These are phyloP conservation scores for Hypsibius dujardini DNA, from an alignment of 1,140 invertebrate species.

Conservation along the genomic window DNA sequence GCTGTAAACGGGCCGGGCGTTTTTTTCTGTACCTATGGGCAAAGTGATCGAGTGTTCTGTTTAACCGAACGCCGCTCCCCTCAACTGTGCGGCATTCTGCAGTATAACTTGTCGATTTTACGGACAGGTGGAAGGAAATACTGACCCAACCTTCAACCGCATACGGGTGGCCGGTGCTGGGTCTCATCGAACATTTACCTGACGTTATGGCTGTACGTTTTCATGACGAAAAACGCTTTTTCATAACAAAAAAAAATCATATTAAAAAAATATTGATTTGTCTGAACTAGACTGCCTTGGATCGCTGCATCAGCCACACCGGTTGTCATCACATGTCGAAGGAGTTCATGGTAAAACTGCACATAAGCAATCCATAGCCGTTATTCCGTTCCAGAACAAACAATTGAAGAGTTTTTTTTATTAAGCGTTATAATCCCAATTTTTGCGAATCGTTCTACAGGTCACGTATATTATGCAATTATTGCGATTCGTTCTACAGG, in stretches of 20 bases:
- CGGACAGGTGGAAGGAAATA: slow-evolving; percentile 33
- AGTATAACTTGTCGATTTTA: slow-evolving; percentile 12
- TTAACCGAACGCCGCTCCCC: slow-evolving; percentile 1
- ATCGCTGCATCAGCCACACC: slow-evolving; percentile 30
- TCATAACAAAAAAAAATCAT: background rate
- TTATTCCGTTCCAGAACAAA: slow-evolving; percentile 13
- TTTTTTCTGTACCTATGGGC: too few relatives aligned
- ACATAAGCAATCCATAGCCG: background rate
- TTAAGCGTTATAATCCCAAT: too few relatives aligned
- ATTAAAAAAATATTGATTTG: background rate
- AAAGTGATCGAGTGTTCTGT: too few relatives aligned
- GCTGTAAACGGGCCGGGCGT: too few relatives aligned
- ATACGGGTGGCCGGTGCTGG: slow-evolving; percentile 30
- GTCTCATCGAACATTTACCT: slow-evolving; percentile 34
- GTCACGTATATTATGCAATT: too few relatives aligned
- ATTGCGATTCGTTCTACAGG: slow-evolving; percentile 24
- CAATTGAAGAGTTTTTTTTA: slow-evolving; percentile 14
- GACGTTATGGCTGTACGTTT: slow-evolving; percentile 30
- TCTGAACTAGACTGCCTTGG: slow-evolving; percentile 29
- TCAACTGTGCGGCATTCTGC: background rate
- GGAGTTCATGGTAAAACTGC: slow-evolving; percentile 28
- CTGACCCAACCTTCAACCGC: slow-evolving; percentile 26
- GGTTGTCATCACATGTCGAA: slow-evolving; percentile 27
- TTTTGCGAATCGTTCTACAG: too few relatives aligned
- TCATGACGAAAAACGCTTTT: slow-evolving; percentile 13